Base-by-base conservation (phyloP, 1,140 invertebrate genomes). In the Drosophila bifasciata region DNA sequence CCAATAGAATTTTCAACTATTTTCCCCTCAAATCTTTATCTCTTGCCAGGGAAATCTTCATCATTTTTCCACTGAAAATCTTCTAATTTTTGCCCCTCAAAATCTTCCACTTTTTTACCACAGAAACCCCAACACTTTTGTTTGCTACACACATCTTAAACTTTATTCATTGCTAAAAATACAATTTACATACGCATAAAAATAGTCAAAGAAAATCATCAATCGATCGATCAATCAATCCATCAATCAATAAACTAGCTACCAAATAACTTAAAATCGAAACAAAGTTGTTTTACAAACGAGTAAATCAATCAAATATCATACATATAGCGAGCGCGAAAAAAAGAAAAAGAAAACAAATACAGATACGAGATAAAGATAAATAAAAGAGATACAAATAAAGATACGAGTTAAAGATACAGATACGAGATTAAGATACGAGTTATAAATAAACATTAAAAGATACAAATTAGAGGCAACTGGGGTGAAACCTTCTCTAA, bases 161-260 rank as follows among this genome's bases (percentile, higher is more conserved):
- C 28, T 85, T 86, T 86, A 81, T 86, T 86, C 61, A 81, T 77
- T 86, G 72, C 80, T 80, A 79, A 68, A 62, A 86, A 84, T 72
- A 68, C 61, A 73, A 45, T 79, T 62, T 77, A 72, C 75, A 71
- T 62, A 55, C 77, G 61, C 72, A 73, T 85, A 85, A 61, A 86
- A 81, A 86, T 86, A 85, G 77, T 81, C 77, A 85, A 85, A 77
- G 56, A 86, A 77, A n/a, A n/a, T n/a, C n/a, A n/a, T n/a, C n/a
- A n/a, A n/a, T n/a, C n/a, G n/a, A n/a, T n/a, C n/a, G n/a, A n/a
- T n/a, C n/a, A n/a, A n/a, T n/a, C n/a, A n/a, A n/a, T n/a, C 52
- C 67, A 36, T 13, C 28, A 6, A 25, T 25, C 23, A 25, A 32
- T 32, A 36, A 11, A 23, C 50, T 73, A 73, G 69, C 74, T 68